Evolutionary conservation across 37 sponge, comb jelly and placozoan species (phyloP).

Genomic region (Agelas oroides): DNA sequence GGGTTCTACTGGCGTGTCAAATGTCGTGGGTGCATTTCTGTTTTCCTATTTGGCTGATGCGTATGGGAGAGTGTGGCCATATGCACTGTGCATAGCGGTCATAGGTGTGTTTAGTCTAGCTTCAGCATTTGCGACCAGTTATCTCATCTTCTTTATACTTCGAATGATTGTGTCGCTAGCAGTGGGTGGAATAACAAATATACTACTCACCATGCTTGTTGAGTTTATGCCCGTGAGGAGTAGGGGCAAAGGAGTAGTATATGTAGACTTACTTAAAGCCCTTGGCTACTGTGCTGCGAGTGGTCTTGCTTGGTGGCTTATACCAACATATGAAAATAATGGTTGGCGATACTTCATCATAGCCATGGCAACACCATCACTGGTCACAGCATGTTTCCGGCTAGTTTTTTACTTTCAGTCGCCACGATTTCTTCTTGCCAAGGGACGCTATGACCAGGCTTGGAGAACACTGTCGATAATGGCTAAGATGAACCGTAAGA

Average conservation of each 20-base stretch:
- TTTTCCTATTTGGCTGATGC: constrained; percentile 37
- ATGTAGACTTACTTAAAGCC: constrained; percentile 12
- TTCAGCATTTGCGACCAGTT: constrained; percentile 47
- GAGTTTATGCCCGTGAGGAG: constrained; percentile 58
- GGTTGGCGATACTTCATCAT: constrained; percentile 51
- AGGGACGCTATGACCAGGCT: background rate
- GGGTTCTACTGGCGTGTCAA: constrained; percentile 28
- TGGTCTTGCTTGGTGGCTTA: constrained; percentile 72
- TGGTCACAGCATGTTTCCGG: constrained; percentile 5
- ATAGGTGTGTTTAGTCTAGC: constrained; percentile 40
- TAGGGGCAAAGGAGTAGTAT: constrained; percentile 38
- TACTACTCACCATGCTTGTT: constrained; percentile 21
- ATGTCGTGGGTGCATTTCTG: constrained; percentile 29
- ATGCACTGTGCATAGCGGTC: background rate
- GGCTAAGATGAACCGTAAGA: constrained; percentile 26
- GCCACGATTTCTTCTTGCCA: constrained; percentile 28
- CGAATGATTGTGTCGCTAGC: constrained; percentile 33
- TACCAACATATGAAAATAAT: constrained; percentile 40
- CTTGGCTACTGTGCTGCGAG: constrained; percentile 42
- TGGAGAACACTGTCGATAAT: background rate
- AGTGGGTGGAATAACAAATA: constrained; percentile 13
- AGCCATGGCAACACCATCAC: constrained; percentile 19
- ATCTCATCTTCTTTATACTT: constrained; percentile 14
- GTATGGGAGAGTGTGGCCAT: constrained; percentile 66
- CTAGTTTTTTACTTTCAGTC: constrained; percentile 24